A percentile compares a stretch with the other conserved stretches of the same genome.
Conservation (phyloP, 2,888 invertebrate genomes). For the Chironomus riparius region DNA sequence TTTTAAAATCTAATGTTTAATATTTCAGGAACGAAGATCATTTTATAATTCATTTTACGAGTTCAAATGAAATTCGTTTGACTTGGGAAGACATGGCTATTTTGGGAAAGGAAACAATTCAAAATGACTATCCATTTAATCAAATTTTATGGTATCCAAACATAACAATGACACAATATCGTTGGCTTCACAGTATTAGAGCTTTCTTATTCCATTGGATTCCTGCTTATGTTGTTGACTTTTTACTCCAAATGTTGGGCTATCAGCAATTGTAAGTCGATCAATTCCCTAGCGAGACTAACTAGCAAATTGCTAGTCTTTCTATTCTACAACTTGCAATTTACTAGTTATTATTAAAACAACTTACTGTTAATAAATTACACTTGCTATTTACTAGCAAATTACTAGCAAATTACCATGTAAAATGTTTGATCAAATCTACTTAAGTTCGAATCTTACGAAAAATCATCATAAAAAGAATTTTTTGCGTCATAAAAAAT, state of each 20-base stretch:
- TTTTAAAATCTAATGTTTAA: too few relatives aligned
- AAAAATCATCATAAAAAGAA: too few relatives aligned
- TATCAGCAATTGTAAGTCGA: slow-evolving; percentile 84
- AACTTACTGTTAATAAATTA: too few relatives aligned
- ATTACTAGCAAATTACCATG: too few relatives aligned
- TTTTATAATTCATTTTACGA: slow-evolving; percentile 64
- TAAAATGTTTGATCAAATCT: too few relatives aligned
- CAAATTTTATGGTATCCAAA: slow-evolving; percentile 78
- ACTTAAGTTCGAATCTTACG: too few relatives aligned
- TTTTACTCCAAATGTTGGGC: slow-evolving; percentile 66
- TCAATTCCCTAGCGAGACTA: too few relatives aligned
- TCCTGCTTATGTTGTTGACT: slow-evolving; percentile 80
- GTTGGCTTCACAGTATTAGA: slow-evolving; percentile 69
- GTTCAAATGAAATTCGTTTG: slow-evolving; percentile 68
- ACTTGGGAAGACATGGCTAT: slow-evolving; percentile 86
- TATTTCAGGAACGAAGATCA: slow-evolving; percentile 45
- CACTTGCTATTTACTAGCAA: too few relatives aligned
- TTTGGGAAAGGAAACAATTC: slow-evolving; percentile 65
- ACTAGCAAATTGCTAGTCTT: too few relatives aligned
- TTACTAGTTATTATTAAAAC: too few relatives aligned
- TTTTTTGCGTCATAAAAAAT: too few relatives aligned
- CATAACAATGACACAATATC: slow-evolving; percentile 75
- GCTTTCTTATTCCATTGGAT: slow-evolving; percentile 81
- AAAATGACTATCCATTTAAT: slow-evolving; percentile 73
- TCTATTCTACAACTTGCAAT: too few relatives aligned